These are phyloP conservation scores for Bostrychus sinensis DNA, from an alignment of 2,113 vertebrate genomes.

Conservation along the genomic window DNA sequence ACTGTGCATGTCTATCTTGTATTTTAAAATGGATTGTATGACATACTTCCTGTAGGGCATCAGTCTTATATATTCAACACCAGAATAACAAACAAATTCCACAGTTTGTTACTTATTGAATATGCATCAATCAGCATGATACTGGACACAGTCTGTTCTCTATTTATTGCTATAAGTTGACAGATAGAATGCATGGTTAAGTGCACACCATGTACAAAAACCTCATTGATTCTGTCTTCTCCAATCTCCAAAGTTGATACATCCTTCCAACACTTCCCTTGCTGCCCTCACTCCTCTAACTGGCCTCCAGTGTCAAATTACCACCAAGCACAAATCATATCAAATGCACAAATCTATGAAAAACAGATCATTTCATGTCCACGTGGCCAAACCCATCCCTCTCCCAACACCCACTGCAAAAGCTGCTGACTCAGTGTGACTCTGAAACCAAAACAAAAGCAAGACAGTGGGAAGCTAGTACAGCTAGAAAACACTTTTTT, in stretches of 20 bases:
- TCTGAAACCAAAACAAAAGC: slow-evolving; percentile 60
- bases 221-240: slow-evolving; percentile 43
- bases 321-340: slow-evolving; percentile 69
- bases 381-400: slow-evolving; percentile 44
- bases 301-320: slow-evolving; percentile 58
- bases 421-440: slow-evolving; percentile 64
- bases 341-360: slow-evolving; percentile 76
- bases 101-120: neutral
- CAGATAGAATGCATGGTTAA: slow-evolving; percentile 20
- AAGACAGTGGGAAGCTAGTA: slow-evolving; percentile 29
- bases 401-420: slow-evolving; percentile 39
- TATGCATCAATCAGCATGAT: neutral
- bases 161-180: slow-evolving; percentile 26
- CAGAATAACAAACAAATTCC: neutral
- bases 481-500: slow-evolving; percentile 35
- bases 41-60: neutral
- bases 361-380: slow-evolving; percentile 70
- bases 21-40: neutral
- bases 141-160: neutral
- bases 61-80: neutral
- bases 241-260: slow-evolving; percentile 15
- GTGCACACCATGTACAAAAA: slow-evolving; percentile 15
- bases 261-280: slow-evolving; percentile 28
- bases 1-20: neutral
- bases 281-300: slow-evolving; percentile 42